Percentiles rank a stretch among this genome's conserved stretches.
Conservation (phyloP, 2,797 vertebrate genomes). For the Onychomys leucogaster region DNA sequence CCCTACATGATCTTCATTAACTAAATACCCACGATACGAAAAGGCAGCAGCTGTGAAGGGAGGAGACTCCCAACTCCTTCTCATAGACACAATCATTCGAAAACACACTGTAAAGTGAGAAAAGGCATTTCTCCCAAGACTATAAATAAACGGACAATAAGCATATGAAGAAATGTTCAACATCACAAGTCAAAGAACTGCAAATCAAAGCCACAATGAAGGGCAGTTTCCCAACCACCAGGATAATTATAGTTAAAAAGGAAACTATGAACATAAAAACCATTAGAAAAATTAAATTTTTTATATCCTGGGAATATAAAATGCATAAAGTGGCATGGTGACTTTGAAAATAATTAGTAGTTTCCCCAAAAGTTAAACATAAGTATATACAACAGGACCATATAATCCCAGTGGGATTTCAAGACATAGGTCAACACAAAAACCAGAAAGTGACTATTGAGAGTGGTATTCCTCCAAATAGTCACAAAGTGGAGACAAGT, state of each 20-base stretch:
- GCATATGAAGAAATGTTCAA: background rate
- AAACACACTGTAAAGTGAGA: background rate
- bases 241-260: background rate
- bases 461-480: background rate
- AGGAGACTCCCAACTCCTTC: background rate
- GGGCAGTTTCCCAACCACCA: background rate
- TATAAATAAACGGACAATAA: background rate
- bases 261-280: background rate
- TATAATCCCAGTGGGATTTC: background rate
- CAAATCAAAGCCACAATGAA: background rate
- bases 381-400: slow-evolving; percentile 15
- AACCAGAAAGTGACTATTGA: background rate
- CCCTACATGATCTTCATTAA: background rate
- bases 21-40: background rate
- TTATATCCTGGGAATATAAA: background rate
- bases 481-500: background rate
- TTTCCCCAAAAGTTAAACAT: slow-evolving; percentile 32
- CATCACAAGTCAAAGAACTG: background rate
- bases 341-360: slow-evolving; percentile 6
- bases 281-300: background rate
- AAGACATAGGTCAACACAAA: background rate
- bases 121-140: background rate
- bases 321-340: background rate
- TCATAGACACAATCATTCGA: background rate
- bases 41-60: background rate